Percentiles rank a stretch among this genome's conserved stretches.
phyloP scores from a whole-genome alignment of 2,797 vertebrate genomes.

The Apogon talboti region DNA sequence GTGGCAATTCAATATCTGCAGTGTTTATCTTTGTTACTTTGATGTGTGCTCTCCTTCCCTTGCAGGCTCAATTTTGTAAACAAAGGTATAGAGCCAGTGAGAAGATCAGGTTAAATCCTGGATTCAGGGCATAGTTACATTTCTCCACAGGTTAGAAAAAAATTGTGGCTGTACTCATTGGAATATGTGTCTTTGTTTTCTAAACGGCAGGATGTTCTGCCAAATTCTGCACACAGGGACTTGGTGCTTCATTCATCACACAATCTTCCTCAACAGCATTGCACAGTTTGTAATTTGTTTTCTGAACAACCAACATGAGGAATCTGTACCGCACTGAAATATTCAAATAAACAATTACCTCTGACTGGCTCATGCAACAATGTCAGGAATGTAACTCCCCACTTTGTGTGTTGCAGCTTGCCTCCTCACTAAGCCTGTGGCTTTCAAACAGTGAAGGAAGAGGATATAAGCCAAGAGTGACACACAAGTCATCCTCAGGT shows the following conservation, averaged over 20 bases:
- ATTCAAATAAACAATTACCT: constrained; percentile 82
- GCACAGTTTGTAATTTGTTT: constrained; percentile 62
- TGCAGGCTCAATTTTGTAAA: constrained; percentile 43
- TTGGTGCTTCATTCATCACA: constrained; percentile 65
- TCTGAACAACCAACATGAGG: constrained; percentile 56
- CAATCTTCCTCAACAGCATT: constrained; percentile 51
- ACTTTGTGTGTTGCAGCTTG: constrained; percentile 60
- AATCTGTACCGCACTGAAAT: constrained; percentile 64
- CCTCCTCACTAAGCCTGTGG: constrained; percentile 52
- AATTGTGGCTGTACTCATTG: constrained; percentile 4
- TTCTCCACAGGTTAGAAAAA: constrained; percentile 28
- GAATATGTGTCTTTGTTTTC: constrained; percentile 12
- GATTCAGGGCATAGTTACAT: constrained; percentile 33
- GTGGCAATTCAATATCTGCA: constrained; percentile 56
- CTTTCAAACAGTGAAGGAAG: constrained; percentile 43
- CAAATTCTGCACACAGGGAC: constrained; percentile 49
- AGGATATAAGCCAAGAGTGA: constrained; percentile 55
- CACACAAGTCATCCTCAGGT: constrained; percentile 60
- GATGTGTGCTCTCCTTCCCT: constrained; percentile 44
- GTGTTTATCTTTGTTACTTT: constrained; percentile 38
- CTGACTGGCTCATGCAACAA: constrained; percentile 62
- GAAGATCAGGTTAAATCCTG: constrained; percentile 30
- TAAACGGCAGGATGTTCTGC: constrained; percentile 48
- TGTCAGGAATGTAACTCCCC: constrained; percentile 69
- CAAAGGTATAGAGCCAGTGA: constrained; percentile 29